phyloP scores from a whole-genome alignment of 2,797 vertebrate species.

The Mormyrops boulengeri region DNA sequence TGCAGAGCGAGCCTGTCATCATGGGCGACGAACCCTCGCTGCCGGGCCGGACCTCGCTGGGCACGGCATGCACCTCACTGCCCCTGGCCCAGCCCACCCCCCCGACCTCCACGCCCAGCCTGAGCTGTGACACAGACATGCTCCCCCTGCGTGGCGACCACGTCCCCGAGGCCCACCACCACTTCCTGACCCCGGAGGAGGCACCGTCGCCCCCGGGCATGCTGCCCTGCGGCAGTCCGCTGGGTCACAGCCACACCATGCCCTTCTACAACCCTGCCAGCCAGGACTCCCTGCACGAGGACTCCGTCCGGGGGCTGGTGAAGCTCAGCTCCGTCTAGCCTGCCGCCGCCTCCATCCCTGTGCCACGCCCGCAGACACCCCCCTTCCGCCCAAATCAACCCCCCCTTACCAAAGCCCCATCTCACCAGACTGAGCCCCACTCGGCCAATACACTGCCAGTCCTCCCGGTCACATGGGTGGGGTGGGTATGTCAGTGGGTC shows the following conservation, averaged over 20 bases:
- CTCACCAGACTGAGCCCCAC: conserved; percentile 18
- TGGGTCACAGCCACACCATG: conserved; percentile 78
- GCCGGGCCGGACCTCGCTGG: conserved; percentile 67
- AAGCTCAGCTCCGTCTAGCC: conserved; percentile 96
- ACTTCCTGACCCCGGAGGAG: conserved; percentile 89
- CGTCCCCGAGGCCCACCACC: conserved; percentile 60
- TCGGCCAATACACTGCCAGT: conserved; percentile 42
- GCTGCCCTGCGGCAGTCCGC: conserved; percentile 75
- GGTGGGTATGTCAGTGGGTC: background rate
- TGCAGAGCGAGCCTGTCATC: conserved; percentile 84
- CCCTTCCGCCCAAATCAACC: background rate
- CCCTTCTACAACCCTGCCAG: conserved; percentile 82
- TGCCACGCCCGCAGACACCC: background rate
- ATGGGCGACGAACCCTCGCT: conserved; percentile 72
- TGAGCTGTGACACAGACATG: conserved; percentile 68
- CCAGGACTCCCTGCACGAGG: conserved; percentile 94
- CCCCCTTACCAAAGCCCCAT: conserved; percentile 31
- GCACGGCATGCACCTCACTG: conserved; percentile 72
- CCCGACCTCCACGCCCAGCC: conserved; percentile 83
- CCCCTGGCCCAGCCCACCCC: conserved; percentile 85
- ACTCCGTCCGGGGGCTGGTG: conserved; percentile 89
- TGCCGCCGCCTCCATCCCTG: background rate
- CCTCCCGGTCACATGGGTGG: conserved; percentile 20
- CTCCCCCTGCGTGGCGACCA: conserved; percentile 47
- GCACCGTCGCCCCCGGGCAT: conserved; percentile 82